Conservation (phyloP, 1,140 invertebrate genomes). For the Tigriopus japonicus region DNA sequence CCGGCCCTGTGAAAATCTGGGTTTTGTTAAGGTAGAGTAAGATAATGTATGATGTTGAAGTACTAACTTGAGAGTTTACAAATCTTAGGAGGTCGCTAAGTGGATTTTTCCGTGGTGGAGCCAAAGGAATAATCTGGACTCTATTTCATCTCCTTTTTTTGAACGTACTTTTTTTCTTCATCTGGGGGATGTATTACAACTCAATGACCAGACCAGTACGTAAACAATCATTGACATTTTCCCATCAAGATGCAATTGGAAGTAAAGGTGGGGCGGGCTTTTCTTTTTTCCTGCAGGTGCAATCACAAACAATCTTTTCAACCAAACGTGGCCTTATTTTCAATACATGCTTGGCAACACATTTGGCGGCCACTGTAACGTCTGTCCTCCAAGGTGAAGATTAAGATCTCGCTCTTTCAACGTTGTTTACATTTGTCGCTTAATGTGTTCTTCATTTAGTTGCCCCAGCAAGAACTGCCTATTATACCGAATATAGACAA, state of each 20-base stretch:
- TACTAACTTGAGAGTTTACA: neutral
- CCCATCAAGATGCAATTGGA: constrained; percentile 45
- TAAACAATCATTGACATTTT: constrained; percentile 34
- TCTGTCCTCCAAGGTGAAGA: constrained; percentile 31
- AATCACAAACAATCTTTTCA: constrained; percentile 47
- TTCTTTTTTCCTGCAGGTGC: constrained; percentile 50
- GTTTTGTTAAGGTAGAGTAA: neutral
- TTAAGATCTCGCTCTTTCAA: constrained; percentile 15
- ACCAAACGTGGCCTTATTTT: constrained; percentile 58
- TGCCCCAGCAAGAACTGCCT: constrained; percentile 59
- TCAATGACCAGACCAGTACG: too few relatives aligned
- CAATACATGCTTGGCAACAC: constrained; percentile 52
- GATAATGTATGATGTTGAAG: neutral
- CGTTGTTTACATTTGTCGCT: neutral
- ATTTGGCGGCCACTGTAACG: constrained; percentile 54
- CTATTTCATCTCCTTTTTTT: too few relatives aligned
- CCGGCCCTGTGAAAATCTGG: constrained; percentile 30
- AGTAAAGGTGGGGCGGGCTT: constrained; percentile 50
- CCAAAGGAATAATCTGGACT: too few relatives aligned
- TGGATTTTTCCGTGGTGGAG: too few relatives aligned
- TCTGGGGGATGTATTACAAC: too few relatives aligned
- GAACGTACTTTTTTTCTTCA: too few relatives aligned
- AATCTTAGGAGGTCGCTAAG: neutral
- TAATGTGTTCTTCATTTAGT: constrained; percentile 31
- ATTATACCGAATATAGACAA: constrained; percentile 71